phyloP scores from a whole-genome alignment of 1,140 invertebrate species.

The Drosophila nebulosa region DNA sequence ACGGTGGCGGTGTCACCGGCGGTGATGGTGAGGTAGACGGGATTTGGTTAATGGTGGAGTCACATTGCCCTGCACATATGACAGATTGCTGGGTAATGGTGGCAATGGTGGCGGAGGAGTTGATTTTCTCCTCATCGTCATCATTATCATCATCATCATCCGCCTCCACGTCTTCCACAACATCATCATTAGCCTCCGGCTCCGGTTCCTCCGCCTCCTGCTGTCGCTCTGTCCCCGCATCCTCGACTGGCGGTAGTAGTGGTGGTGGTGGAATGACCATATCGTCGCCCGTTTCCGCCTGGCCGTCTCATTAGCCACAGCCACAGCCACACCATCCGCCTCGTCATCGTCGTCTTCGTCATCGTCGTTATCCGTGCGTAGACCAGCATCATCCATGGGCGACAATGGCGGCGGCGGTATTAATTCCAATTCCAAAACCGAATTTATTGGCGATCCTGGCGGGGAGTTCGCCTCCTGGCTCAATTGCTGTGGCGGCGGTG shows the following conservation, averaged over 20 bases:
- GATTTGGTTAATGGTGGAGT: slow-evolving; percentile 71
- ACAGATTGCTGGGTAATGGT: slow-evolving; percentile 71
- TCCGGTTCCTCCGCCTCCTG: slow-evolving; percentile 9
- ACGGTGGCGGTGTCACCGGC: slow-evolving; percentile 69
- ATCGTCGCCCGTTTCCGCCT: not conserved
- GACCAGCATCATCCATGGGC: slow-evolving; percentile 55
- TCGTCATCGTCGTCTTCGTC: slow-evolving; percentile 58
- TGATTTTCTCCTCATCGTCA: slow-evolving; percentile 65
- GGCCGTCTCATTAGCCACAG: not conserved
- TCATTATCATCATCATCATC: slow-evolving; percentile 40
- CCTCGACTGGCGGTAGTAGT: slow-evolving; percentile 6
- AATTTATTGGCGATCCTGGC: slow-evolving; percentile 53
- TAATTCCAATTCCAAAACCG: slow-evolving; percentile 67
- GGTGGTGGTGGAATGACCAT: slow-evolving; percentile 1
- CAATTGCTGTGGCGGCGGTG: slow-evolving; percentile 63
- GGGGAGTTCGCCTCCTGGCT: slow-evolving; percentile 35
- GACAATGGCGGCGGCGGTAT: slow-evolving; percentile 70
- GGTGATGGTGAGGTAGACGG: slow-evolving; percentile 75
- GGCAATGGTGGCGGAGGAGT: slow-evolving; percentile 73
- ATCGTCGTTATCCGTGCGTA: slow-evolving; percentile 55
- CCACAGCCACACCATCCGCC: slow-evolving; percentile 52
- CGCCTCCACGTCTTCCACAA: slow-evolving; percentile 19
- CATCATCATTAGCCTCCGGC: not conserved
- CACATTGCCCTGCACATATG: slow-evolving; percentile 66
- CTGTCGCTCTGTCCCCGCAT: not conserved